Conservation (phyloP, 2,888 invertebrate genomes). For the Philhelius pedissequus region DNA sequence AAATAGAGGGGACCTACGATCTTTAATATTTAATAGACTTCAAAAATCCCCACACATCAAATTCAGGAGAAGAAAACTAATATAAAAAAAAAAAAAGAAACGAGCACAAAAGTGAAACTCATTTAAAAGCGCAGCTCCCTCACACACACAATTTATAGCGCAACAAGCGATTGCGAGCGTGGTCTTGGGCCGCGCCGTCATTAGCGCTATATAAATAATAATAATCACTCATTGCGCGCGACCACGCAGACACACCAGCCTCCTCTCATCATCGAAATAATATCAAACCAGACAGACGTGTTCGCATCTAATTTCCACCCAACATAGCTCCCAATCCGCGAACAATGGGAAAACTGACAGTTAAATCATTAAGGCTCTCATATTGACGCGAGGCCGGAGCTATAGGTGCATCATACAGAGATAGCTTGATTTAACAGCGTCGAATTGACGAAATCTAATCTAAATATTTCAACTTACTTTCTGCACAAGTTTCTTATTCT, state of each 20-base stretch:
- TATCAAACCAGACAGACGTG: slow-evolving; percentile 28
- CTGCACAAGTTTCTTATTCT: not conserved
- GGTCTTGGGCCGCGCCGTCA: slow-evolving; percentile 33
- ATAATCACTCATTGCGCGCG: slow-evolving; percentile 43
- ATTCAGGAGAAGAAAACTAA: slow-evolving; percentile 45
- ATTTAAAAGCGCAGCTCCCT: slow-evolving; percentile 47
- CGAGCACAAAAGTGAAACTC: slow-evolving; percentile 68
- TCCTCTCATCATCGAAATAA: slow-evolving; percentile 29
- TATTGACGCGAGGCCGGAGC: not conserved
- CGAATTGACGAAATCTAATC: not conserved
- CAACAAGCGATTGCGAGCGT: slow-evolving; percentile 4
- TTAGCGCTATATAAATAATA: slow-evolving; percentile 45
- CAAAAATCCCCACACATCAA: not conserved
- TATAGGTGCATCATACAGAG: not conserved
- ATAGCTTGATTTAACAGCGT: not conserved
- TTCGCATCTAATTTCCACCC: slow-evolving; percentile 40
- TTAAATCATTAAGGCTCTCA: not conserved
- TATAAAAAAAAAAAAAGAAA: slow-evolving; percentile 51
- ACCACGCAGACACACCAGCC: slow-evolving; percentile 25
- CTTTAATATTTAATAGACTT: not conserved
- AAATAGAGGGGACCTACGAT: not conserved
- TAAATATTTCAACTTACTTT: not conserved
- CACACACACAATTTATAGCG: slow-evolving; percentile 34
- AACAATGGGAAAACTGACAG: slow-evolving; percentile 31
- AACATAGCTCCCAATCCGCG: slow-evolving; percentile 32